Base-by-base conservation (phyloP, 1,140 invertebrate genomes). In the Cyphomyrmex costatus region DNA sequence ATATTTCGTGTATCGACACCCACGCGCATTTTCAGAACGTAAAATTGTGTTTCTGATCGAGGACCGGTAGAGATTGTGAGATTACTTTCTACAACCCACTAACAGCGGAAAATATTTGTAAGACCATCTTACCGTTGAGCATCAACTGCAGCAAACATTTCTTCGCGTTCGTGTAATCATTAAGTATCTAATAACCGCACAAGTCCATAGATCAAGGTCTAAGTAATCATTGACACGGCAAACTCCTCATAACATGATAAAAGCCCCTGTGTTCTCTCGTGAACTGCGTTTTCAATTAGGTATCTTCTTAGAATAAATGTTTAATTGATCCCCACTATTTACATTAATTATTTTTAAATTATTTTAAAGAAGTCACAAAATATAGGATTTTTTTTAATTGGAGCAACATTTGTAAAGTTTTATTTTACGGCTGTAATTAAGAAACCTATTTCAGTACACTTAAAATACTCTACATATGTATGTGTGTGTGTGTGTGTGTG, bases 31-130 rank as follows among this genome's bases (percentile, higher is more conserved):
- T 68, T 33, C 49, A 21, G 19, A 33, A n/a, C 30, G 19, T 4
- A n/a, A 79, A 49, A 66, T 36, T 51, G 19, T 80, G 7, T 68
- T 21, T 70, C n/a, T 49, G 42, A 79, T 68, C 21, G 46, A 10
- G n/a, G 6, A 21, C 27, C 46, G 21, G 49, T 68, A 33, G 21
- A 33, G 21, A 68, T 68, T 27, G 46, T 70, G 77, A 56, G 63
- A 70, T 80, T 49, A 80, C 49, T 80, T 80, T 80, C 77, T 65
- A 80, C 30, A 51, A 70, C 16, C 63, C 14, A 80, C 30, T 68
- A 46, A 80, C 63, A 80, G 21, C 7, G 49, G 16, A 53, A 12
- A 16, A 21, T 33, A 24, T 66, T 79, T 66, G 77, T 53, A 68
- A 70, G 46, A 36, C 30, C 14, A 53, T 53, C 30, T 65, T 8